Evolutionary conservation across 2,797 vertebrate species (phyloP).

Genomic region (Passerculus sandwichensis): DNA sequence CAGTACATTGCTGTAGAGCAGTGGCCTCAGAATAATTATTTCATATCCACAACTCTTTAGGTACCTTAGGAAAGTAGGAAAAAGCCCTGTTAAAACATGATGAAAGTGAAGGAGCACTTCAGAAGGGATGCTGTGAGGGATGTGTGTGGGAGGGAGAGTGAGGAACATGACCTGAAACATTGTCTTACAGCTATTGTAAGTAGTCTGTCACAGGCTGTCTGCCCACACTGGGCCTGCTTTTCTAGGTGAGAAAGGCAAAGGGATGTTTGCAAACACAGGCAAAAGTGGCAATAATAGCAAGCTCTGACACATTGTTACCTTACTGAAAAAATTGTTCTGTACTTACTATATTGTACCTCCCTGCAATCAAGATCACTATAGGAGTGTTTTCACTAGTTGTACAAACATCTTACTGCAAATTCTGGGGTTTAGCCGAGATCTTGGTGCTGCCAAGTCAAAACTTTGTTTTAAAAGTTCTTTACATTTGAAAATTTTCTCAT

Average conservation of each 20-base stretch:
- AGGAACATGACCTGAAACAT: neutral
- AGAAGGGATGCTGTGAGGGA: neutral
- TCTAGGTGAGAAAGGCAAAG: neutral
- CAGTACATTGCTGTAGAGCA: neutral
- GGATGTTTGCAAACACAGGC: neutral
- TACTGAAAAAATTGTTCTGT: constrained; percentile 23
- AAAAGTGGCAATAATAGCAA: neutral
- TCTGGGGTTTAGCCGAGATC: constrained; percentile 48
- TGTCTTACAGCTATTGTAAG: neutral
- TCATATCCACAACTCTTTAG: neutral
- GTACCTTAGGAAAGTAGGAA: neutral
- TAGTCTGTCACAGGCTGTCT: neutral
- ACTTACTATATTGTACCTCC: neutral
- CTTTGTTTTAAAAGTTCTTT: constrained; percentile 51
- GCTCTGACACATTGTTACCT: neutral
- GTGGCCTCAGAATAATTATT: neutral
- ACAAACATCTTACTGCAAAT: constrained; percentile 53
- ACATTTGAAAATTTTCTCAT: constrained; percentile 41
- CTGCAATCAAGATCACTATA: constrained; percentile 49
- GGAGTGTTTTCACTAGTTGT: constrained; percentile 35
- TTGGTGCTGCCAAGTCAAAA: neutral
- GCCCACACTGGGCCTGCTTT: neutral
- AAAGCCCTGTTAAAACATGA: neutral
- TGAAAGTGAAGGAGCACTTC: neutral
- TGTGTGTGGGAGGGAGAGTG: neutral